Base-by-base conservation (phyloP, 2,113 vertebrate species). In the Oncorhynchus tshawytscha region DNA sequence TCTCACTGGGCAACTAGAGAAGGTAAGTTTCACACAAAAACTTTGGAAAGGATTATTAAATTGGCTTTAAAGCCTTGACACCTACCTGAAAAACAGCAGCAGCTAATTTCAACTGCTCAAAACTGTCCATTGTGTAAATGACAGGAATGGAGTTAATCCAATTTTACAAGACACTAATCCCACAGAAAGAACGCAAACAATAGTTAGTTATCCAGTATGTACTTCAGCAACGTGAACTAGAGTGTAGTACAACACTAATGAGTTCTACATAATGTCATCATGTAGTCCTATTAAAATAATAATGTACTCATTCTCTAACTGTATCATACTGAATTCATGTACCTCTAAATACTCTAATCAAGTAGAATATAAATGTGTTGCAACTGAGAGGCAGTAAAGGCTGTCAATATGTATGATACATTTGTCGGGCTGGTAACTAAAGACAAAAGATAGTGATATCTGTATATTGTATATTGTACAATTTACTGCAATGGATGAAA, bases 391-490 rank as follows among this genome's bases (percentile, higher is more conserved):
- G 45, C 29, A n/a, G 54, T 5, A 49, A 67, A 3, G 62, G 49
- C 27, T 71, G 31, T 71, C 66, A 75, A 34, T 78, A 51, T 84
- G 75, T 80, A 80, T 73, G 67, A 80, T 66, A 77, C 64, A 71
- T 75, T 79, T 70, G 31, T 74, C 9, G n/a, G 20, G 49, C 45
- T 66, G 45, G 75, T 31, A 76, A 48, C 54, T 82, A 15, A 20
- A 39, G 65, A 65, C 74, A 79, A 64, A 57, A 76, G 24, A 73
- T 9, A 39, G 11, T 31, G 75, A 45, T 62, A 76, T 72, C 24
- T 80, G 57, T 79, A 22, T 85, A 62, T 77, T 74, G 57, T 80
- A 79, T 64, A 77, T 67, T 85, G 86, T 80, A 80, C 39, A 49
- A 24, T 78, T 67, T 81, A 80, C 22, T 31, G 27, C 67, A 77